Percentiles rank a stretch among this genome's conserved stretches.
phyloP scores from a whole-genome alignment of 2,888 invertebrate species.

The Pammene aurita region DNA sequence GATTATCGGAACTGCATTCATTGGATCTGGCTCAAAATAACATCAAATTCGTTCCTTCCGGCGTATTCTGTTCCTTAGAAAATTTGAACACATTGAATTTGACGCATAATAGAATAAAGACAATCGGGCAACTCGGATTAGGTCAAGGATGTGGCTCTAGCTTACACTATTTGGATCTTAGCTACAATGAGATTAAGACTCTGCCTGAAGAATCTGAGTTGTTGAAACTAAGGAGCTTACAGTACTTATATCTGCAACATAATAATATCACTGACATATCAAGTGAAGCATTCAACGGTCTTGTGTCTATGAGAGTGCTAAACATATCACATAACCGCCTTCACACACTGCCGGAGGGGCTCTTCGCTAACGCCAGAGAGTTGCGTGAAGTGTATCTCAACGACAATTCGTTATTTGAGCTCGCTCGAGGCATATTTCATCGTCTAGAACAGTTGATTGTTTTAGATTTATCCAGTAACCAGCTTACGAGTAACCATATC shows the following conservation, averaged over 20 bases:
- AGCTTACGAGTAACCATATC: constrained; percentile 91
- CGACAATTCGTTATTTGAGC: constrained; percentile 91
- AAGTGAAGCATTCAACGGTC: constrained; percentile 90
- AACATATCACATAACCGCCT: constrained; percentile 94
- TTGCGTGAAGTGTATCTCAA: constrained; percentile 92
- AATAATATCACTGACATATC: constrained; percentile 92
- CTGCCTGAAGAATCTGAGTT: constrained; percentile 90
- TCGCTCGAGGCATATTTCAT: constrained; percentile 92
- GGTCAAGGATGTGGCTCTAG: constrained; percentile 86
- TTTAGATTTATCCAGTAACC: constrained; percentile 92
- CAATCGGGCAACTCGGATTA: constrained; percentile 90
- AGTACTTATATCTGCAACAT: constrained; percentile 90
- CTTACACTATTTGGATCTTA: constrained; percentile 90
- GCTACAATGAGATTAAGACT: constrained; percentile 89
- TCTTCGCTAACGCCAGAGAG: constrained; percentile 92
- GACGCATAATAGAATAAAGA: constrained; percentile 91
- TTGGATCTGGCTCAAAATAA: constrained; percentile 93
- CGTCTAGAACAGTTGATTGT: constrained; percentile 92
- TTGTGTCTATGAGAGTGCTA: constrained; percentile 90
- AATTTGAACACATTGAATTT: constrained; percentile 92
- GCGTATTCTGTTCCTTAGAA: constrained; percentile 90
- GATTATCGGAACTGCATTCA: constrained; percentile 90
- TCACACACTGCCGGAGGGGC: constrained; percentile 89
- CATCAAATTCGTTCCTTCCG: constrained; percentile 90
- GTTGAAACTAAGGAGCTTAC: constrained; percentile 89